Percentiles rank a stretch among this genome's conserved stretches.
phyloP scores from a whole-genome alignment of 2,113 vertebrate genomes.

The Drymodes brunneopygia region DNA sequence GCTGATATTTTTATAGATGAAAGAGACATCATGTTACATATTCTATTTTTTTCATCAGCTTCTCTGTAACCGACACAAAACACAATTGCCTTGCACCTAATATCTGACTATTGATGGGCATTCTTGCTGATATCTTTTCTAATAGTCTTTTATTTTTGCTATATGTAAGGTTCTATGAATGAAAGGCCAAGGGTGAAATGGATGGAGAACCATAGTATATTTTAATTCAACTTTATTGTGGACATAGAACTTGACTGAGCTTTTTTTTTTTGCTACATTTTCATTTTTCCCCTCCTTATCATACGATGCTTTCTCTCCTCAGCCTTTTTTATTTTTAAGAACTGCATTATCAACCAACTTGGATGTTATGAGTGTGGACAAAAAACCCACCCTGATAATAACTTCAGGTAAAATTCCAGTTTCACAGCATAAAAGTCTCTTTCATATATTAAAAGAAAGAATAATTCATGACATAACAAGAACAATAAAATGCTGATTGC shows the following conservation, averaged over 20 bases:
- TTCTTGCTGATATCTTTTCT: conserved; percentile 16
- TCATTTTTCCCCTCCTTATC: background rate
- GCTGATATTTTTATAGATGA: conserved; percentile 68
- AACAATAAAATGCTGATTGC: background rate
- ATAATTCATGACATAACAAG: background rate
- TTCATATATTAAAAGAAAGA: background rate
- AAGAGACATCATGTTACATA: conserved; percentile 69
- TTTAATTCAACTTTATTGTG: background rate
- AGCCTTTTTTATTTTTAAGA: background rate
- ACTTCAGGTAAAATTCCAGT: background rate
- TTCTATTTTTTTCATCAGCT: conserved; percentile 71
- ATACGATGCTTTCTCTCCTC: background rate
- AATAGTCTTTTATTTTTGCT: background rate
- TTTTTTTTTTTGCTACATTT: background rate
- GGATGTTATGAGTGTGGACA: background rate
- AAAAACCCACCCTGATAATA: background rate
- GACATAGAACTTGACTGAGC: background rate
- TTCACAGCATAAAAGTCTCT: background rate
- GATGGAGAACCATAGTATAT: background rate
- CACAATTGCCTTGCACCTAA: conserved; percentile 30
- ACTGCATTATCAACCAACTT: background rate
- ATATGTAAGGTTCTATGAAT: conserved; percentile 22
- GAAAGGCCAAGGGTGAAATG: background rate
- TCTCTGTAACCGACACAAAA: conserved; percentile 47
- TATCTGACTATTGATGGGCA: conserved; percentile 34